These are phyloP conservation scores for Pterophyllum scalare DNA, from an alignment of 2,113 vertebrate genomes.

Conservation along the genomic window DNA sequence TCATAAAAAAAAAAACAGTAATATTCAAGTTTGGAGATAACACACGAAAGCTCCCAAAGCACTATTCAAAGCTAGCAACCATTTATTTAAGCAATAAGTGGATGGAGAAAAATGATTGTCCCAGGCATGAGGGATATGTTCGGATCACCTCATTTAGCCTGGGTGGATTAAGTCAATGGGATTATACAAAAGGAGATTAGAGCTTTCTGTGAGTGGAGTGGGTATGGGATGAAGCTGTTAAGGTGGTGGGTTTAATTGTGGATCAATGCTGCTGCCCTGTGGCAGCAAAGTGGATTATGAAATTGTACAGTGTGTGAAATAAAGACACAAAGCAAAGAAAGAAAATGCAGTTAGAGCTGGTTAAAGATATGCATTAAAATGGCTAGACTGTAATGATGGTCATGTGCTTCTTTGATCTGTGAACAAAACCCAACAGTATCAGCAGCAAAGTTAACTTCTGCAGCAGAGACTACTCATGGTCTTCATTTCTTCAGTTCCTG, in stretches of 20 bases:
- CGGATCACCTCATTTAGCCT: background rate
- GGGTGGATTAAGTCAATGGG: constrained; percentile 9
- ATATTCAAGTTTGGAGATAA: fast-evolving
- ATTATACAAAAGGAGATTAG: constrained; percentile 29
- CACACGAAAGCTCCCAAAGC: fast-evolving
- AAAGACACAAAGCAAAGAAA: background rate
- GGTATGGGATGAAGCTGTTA: constrained; percentile 4
- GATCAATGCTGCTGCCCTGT: constrained; percentile 26
- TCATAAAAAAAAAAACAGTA: background rate
- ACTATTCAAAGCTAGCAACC: background rate
- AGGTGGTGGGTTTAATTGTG: constrained; percentile 15
- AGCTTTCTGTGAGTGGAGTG: background rate
- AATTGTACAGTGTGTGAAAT: background rate
- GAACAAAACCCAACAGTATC: background rate
- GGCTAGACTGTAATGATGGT: background rate
- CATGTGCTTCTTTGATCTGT: background rate
- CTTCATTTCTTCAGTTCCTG: fast-evolving
- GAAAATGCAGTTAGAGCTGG: background rate
- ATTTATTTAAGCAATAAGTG: background rate
- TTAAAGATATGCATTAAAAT: background rate
- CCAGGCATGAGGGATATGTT: background rate
- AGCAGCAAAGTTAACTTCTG: background rate
- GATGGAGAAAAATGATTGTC: background rate
- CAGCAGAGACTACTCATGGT: background rate
- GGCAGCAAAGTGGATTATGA: constrained; percentile 20